phyloP scores from a whole-genome alignment of 2,888 invertebrate genomes.

The Tineola bisselliella region DNA sequence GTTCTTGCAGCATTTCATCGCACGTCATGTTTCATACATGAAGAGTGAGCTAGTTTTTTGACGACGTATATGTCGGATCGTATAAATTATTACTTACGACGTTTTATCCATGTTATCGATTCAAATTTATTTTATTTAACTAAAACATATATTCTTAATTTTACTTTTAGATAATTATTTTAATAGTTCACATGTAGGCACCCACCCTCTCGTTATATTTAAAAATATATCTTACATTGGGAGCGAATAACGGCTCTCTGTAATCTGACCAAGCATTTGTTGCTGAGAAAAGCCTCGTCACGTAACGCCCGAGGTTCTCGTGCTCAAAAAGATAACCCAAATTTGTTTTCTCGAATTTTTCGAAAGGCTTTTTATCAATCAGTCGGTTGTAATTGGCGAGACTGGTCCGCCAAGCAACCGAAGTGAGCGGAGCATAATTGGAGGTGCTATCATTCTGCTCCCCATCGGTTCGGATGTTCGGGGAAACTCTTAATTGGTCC shows the following conservation, averaged over 20 bases:
- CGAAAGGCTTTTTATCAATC: constrained; percentile 48
- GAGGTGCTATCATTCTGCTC: constrained; percentile 62
- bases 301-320: constrained; percentile 36
- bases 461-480: constrained; percentile 55
- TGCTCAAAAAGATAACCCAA: constrained; percentile 4
- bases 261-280: not conserved
- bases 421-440: constrained; percentile 40
- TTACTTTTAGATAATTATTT: too few species aligned
- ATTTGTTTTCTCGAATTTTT: constrained; percentile 52
- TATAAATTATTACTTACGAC: not conserved
- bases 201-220: not conserved
- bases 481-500: constrained; percentile 66
- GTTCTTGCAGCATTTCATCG: constrained; percentile 42
- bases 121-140: too few species aligned
- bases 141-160: too few species aligned
- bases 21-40: constrained; percentile 67
- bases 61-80: constrained; percentile 22
- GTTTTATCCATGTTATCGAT: not conserved
- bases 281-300: constrained; percentile 17
- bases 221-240: not conserved
- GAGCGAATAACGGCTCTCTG: not conserved
- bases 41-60: constrained; percentile 64
- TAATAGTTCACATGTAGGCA: too few species aligned
- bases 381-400: constrained; percentile 56
- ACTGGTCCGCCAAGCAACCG: constrained; percentile 38